Base-by-base conservation (phyloP, 2,797 vertebrate genomes). In the Furcifer pardalis region DNA sequence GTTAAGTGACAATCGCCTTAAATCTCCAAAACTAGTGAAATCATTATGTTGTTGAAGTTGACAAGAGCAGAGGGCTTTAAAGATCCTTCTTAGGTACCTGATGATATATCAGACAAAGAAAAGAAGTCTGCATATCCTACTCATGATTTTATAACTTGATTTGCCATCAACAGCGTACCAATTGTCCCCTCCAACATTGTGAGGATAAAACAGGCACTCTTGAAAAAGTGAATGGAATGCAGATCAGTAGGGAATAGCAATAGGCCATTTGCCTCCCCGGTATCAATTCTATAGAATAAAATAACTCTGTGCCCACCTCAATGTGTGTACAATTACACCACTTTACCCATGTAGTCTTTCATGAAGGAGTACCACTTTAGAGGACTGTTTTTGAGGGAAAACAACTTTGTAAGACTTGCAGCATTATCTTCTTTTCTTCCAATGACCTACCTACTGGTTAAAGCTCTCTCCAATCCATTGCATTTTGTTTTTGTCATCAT, bases 61-160 rank as follows among this genome's bases (percentile, higher is more conserved):
- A 56, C 17, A 76, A 59, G 87, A 90, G 52, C 21, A 7, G 27
- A 83, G 74, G 72, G 72, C 69, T 66, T 30, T 56, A 44, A 59
- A 88, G 84, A 73, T 87, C 77, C 42, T 27, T 6, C 49, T 49
- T 82, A 79, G 62, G 69, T 25, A n/a, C 12, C 86, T 87, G 86
- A 82, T 68, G 89, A 89, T 42, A 88, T 90, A 89, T 89, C 90
- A 91, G 87, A 87, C 77, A 82, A 77, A 81, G 88, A 77, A n/a
- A 77, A 87, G 92, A 85, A 90, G 93, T 89, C 87, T 86, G 88
- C 40, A 56, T 79, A 82, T 91, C 84, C 79, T 60, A 85, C 90
- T 89, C 86, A 84, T 88, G 91, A 92, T 91, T 92, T 86, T 79
- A 86, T 71, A 84, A 87, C 82, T 92, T 89, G 88, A 88, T 89